Evolutionary conservation across 23 tunicate species (phyloP).

Genomic region (Trididemnum nubilum): DNA sequence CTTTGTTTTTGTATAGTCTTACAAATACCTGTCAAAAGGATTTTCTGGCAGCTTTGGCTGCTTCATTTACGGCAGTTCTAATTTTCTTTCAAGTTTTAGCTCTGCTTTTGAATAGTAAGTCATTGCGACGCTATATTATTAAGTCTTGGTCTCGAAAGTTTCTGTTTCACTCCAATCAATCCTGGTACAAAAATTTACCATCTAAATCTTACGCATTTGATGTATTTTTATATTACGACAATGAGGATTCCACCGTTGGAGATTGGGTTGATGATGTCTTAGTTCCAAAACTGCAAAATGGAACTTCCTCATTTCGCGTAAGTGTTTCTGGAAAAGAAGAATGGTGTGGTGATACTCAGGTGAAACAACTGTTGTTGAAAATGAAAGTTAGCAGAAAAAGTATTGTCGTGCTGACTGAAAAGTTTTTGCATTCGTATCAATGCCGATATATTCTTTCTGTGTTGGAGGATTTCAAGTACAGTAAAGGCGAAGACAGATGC

Average conservation of each 20-base stretch:
- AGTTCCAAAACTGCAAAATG: slow-evolving; percentile 18
- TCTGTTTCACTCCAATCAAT: no score
- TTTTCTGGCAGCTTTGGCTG: not conserved
- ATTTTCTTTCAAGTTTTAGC: not conserved
- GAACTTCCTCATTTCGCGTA: not conserved
- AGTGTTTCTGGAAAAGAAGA: slow-evolving; percentile 19
- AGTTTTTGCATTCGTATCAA: not conserved
- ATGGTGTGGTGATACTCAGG: slow-evolving; percentile 12
- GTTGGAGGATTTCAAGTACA: slow-evolving; percentile 19
- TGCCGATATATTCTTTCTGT: slow-evolving; percentile 36
- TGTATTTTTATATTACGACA: slow-evolving; percentile 25
- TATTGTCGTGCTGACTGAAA: not conserved
- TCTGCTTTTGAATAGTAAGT: no score
- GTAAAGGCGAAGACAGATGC: not conserved
- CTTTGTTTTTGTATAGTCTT: slow-evolving; percentile 21
- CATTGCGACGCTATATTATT: no score
- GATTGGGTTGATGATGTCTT: slow-evolving; percentile 24
- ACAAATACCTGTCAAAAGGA: not conserved
- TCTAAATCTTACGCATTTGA: not conserved
- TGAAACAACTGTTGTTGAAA: slow-evolving; percentile 20
- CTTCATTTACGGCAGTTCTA: not conserved
- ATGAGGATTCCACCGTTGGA: not conserved
- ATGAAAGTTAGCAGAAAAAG: not conserved
- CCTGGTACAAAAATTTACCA: not conserved
- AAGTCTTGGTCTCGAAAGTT: no score